Evolutionary conservation across 2,113 vertebrate species (phyloP), one percentile per base, ranked within the genome.

Genomic region (Oenanthe oenanthe): DNA sequence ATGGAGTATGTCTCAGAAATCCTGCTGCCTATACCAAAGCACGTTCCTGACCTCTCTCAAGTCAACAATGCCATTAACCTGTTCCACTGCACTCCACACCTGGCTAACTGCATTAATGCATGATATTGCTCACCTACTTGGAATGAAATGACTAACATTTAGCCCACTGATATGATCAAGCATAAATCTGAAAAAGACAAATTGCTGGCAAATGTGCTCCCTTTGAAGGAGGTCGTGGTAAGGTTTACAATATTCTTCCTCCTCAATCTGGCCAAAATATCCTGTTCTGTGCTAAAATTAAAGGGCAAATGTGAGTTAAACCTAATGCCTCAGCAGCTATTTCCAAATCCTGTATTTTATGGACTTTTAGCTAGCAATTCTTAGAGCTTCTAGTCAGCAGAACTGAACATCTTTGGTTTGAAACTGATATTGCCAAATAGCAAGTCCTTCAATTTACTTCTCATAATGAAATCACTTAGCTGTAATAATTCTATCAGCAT

Each of bases 171-270:
- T 51, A 89, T 25, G 66, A 94, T 67, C 53, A 86, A 93, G 18
- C 51, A 58, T 63, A 72, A 95, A 84, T 96, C 72, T 92, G 75
- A 92, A 93, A 93, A 89, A 93, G 75, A 88, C 24, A 97, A 95
- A 86, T 91, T 32, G 7, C 73, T 85, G 54, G 17, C 32, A 87
- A 91, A 57, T 76, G 10, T 87, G 38, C 15, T 94, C 8, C 21
- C 16, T 76, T 88, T 3, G 10, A 88, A 79, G 26, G 65, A 93
- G 78, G 43, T 86, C 14, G 1, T 66, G 53, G 25, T 2, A 17
- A 75, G 18, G 17, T 34, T 90, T 81, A 67, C 15, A 58, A 43
- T 68, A 65, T 57, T 68, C 20, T 38, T 56, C 0, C 3, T 68
- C 29, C n/a, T 73, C 63, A 80, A 38, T 71, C 50, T 60, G 40